A percentile compares a stretch with the other conserved stretches of the same genome.
Conservation (phyloP, 2,888 invertebrate species). For the Suillia variegata region DNA sequence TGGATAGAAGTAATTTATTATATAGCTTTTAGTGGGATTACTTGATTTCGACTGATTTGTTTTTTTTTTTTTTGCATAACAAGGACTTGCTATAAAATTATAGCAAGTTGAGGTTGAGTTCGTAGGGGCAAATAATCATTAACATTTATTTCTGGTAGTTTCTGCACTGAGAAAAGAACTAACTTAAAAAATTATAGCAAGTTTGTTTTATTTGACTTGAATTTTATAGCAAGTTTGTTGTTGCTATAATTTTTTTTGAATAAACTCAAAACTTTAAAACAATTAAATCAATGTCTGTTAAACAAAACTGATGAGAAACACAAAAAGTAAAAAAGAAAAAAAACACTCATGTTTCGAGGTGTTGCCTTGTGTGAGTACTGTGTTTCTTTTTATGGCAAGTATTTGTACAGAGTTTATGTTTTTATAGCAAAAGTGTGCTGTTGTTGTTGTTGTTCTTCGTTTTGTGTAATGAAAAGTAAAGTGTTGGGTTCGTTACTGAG, state of each 20-base stretch:
- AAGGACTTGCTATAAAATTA: too few relatives aligned
- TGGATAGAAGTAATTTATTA: neutral
- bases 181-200: neutral
- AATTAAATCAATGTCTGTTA: neutral
- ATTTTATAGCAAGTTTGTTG: neutral
- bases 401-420: neutral
- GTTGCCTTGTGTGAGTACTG: neutral
- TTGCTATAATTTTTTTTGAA: neutral
- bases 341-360: too few relatives aligned
- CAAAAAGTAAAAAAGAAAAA: too few relatives aligned
- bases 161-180: too few relatives aligned
- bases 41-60: too few relatives aligned
- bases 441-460: neutral
- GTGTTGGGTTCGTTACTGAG: too few relatives aligned
- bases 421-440: conserved; percentile 2
- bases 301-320: neutral
- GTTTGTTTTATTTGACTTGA: neutral
- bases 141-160: too few relatives aligned
- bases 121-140: too few relatives aligned
- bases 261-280: neutral
- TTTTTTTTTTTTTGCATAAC: too few relatives aligned
- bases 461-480: too few relatives aligned
- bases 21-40: too few relatives aligned
- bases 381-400: neutral
- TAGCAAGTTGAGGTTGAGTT: too few relatives aligned